Percentiles rank a stretch among this genome's conserved stretches.
Evolutionary conservation across 1,140 invertebrate genomes (phyloP).

Genomic region (Drosophila pallidifrons): DNA sequence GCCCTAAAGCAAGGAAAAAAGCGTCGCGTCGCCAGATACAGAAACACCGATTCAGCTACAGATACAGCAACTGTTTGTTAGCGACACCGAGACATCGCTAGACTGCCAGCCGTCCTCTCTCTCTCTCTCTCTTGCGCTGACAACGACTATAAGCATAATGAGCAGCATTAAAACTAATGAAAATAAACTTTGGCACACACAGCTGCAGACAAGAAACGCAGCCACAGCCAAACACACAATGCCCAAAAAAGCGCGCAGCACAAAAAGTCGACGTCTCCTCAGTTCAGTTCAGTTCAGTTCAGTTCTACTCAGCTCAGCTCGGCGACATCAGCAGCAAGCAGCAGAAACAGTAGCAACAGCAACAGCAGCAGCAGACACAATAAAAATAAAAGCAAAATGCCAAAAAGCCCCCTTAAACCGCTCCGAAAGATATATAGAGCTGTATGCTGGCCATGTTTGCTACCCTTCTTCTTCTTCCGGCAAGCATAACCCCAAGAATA

Average conservation of each 20-base stretch:
- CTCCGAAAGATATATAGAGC: neutral
- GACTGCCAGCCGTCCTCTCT: slow-evolving; percentile 16
- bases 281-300: neutral
- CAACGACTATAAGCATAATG: slow-evolving; percentile 64
- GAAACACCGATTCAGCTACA: slow-evolving; percentile 30
- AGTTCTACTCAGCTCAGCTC: too few relatives aligned
- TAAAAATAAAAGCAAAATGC: slow-evolving; percentile 75
- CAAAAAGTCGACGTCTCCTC: slow-evolving; percentile 66
- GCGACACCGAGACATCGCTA: slow-evolving; percentile 21
- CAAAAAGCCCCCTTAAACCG: slow-evolving; percentile 15
- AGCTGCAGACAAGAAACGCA: slow-evolving; percentile 47
- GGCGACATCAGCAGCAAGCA: slow-evolving; percentile 5
- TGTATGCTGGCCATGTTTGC: slow-evolving; percentile 1
- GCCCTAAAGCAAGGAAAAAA: slow-evolving; percentile 23
- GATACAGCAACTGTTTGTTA: slow-evolving; percentile 25
- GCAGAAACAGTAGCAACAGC: neutral
- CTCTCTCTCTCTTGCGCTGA: neutral
- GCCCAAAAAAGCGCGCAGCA: slow-evolving; percentile 68
- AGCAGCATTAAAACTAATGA: slow-evolving; percentile 81
- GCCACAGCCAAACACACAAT: slow-evolving; percentile 18
- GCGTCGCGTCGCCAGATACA: slow-evolving; percentile 38
- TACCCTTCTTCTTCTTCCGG: slow-evolving; percentile 17
- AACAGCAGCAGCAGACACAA: slow-evolving; percentile 56
- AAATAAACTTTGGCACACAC: slow-evolving; percentile 78
- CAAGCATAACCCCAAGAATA: slow-evolving; percentile 42